Base-by-base conservation (phyloP, 2,888 invertebrate genomes). In the Hyalella azteca region DNA sequence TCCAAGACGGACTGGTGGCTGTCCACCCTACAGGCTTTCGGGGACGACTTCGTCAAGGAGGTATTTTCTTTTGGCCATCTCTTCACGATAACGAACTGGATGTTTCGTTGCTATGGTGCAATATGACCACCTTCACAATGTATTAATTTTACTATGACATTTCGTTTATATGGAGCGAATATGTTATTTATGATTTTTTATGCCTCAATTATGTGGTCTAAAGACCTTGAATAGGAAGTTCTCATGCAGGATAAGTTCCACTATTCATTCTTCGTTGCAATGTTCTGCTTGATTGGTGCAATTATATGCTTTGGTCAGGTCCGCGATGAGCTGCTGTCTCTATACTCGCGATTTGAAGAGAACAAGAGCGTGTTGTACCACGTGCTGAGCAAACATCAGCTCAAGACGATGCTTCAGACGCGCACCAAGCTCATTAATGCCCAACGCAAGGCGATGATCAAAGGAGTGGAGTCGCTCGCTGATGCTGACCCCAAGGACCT, bases 341-440 rank as follows among this genome's bases (percentile, higher is more conserved):
- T 54, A 0, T 84, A 84, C 50, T 78, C 82, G 11, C 80, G 82
- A 39, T 81, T 83, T 77, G 81, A 85, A 79, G 83, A 85, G 75
- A 59, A 79, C 50, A 81, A 83, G 60, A 82, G 85, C 59, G n/a
- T 84, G 40, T 79, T 84, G 5, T 81, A 73, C 73, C 82, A 82
- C n/a, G 79, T 84, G 11, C 75, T 59, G 50, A 79, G 81, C 39
- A 79, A 78, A 49, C 19, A 54, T 15, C 82, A 84, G 0, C 85
- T 90, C 49, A 85, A 88, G 85, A 87, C 87, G 79, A 85, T 88
- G 15, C 81, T 90, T 39, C 84, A 86, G 41, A 86, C 81, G 73
- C 88, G 87, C 84, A 87, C 87, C 81, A 88, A 87, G 81, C 87
- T 86, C 78, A 86, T 88, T 79, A 86, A 88, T 49, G 82, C 86